Evolutionary conservation across 2,888 invertebrate species (phyloP).

Genomic region (Reticulitermes lucifugus): DNA sequence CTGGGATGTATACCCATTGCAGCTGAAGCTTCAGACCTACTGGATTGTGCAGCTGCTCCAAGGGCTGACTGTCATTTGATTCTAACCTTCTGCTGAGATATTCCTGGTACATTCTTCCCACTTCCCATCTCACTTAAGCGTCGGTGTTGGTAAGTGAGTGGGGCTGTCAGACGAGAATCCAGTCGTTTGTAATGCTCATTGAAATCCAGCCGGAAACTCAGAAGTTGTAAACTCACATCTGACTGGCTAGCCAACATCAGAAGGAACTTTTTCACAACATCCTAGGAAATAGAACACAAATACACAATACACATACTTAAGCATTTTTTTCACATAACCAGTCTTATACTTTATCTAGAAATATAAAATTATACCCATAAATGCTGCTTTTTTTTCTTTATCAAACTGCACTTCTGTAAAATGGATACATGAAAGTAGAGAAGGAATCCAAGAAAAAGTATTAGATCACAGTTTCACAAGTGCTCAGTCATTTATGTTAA

Average conservation of each 20-base stretch:
- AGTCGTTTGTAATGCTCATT: conserved; percentile 93
- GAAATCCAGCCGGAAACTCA: conserved; percentile 94
- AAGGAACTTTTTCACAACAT: conserved; percentile 88
- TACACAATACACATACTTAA: background rate
- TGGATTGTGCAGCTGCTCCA: background rate
- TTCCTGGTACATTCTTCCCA: background rate
- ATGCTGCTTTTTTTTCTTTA: no score
- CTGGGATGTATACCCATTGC: background rate
- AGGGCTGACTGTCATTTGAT: conserved; percentile 32
- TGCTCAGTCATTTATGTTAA: no score
- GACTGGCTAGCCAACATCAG: conserved; percentile 84
- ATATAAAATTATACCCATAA: no score
- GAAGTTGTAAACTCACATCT: conserved; percentile 88
- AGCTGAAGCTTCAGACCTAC: background rate
- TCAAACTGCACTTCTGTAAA: no score
- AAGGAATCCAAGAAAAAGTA: no score
- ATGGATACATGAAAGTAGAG: no score
- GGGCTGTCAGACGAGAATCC: conserved; percentile 78
- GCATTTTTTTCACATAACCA: no score
- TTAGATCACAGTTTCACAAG: no score
- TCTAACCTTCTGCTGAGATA: conserved; percentile 20
- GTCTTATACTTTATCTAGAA: no score
- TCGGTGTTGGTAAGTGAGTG: conserved; percentile 64
- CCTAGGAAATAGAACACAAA: conserved; percentile 64
- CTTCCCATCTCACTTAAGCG: conserved; percentile 54